Base-by-base conservation (phyloP, 2,113 vertebrate species). In the Lipotes vexillifer region DNA sequence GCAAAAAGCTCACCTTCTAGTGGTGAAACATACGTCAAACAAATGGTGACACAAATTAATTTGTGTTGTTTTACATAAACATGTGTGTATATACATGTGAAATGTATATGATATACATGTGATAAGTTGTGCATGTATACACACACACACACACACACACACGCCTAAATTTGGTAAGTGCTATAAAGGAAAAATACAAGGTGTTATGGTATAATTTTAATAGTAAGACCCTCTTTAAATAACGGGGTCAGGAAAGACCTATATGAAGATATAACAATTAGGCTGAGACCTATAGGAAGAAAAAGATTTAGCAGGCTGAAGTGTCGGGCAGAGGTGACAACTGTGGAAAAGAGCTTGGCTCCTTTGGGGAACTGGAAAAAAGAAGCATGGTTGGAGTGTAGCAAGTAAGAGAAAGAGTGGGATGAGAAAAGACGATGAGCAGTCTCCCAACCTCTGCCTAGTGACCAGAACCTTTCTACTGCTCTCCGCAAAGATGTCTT, bases 361-460 rank as follows among this genome's bases (percentile, higher is more conserved):
- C 41, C 82, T 96, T 13, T 44, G 23, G 72, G 36, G 83, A 83
- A 55, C 10, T 80, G 71, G 71, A 75, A 31, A 23, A 72, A 75
- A 61, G 55, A 20, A 72, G 27, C 25, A 5, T 31, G 55, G 38
- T 2, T 29, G 8, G 65, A 87, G 20, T 0, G 4, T 1, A 38
- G 59, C 11, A 52, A 72, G 31, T 57, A 55, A 80, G 63, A 80
- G 57, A 29, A 49, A 88, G 38, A 59, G 57, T 7, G 33, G 21
- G 41, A 29, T 25, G 6, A 25, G 69, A 20, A 27, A 12, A 36
- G n/a, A 80, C 31, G 25, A 21, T 31, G 52, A 33, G 49, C 52
- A 27, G 52, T 8, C 83, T 17, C 44, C 31, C 8, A 9, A 12
- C 27, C n/a, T 66, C 78, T 33, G 61, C 29, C 36, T 7, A 18